These are phyloP conservation scores for Cariama cristata DNA, from an alignment of 2,113 vertebrate genomes.

Conservation along the genomic window DNA sequence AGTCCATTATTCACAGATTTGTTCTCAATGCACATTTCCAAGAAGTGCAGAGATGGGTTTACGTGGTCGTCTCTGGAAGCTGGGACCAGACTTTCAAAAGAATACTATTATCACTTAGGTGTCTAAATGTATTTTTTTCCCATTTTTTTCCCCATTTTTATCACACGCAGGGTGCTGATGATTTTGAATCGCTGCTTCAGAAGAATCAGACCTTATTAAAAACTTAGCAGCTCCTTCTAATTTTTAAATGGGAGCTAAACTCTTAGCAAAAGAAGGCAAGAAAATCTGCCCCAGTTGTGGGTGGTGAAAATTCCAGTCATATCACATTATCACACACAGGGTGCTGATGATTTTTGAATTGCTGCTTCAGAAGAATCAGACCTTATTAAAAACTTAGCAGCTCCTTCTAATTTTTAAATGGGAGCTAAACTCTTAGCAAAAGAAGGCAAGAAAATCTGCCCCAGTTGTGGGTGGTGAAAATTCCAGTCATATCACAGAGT, in stretches of 20 bases:
- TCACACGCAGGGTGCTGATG: not conserved
- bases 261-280: not conserved
- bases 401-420: not conserved
- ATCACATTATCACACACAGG: not conserved
- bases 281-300: not conserved
- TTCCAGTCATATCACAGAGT: not conserved
- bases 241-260: not conserved
- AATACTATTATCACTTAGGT: not conserved
- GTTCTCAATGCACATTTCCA: not conserved
- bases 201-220: not conserved
- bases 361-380: not conserved
- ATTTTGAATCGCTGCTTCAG: not conserved
- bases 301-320: conserved; percentile 28
- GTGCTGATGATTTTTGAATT: not conserved
- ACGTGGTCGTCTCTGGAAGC: not conserved
- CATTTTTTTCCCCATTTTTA: too few species aligned
- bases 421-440: not conserved
- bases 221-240: not conserved
- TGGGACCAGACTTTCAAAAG: not conserved
- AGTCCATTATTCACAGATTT: not conserved
- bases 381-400: not conserved
- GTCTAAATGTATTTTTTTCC: not conserved
- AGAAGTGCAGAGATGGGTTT: not conserved
- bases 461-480: not conserved
- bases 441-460: not conserved